Conservation (phyloP, 2,888 invertebrate species). For the Desoria tigrina region DNA sequence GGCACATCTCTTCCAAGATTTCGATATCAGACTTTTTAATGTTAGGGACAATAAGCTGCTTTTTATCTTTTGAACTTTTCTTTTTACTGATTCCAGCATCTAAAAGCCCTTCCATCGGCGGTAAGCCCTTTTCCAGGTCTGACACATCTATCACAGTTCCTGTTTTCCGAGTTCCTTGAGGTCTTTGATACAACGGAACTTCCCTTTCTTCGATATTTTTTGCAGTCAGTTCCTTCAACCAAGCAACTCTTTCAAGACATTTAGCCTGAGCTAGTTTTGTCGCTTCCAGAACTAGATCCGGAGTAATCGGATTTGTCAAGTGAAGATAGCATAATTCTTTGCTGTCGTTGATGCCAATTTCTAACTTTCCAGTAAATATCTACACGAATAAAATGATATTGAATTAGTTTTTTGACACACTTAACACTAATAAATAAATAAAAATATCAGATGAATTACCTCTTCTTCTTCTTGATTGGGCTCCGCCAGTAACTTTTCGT, state of each 20-base stretch:
- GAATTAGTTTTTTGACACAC: neutral
- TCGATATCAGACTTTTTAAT: constrained; percentile 17
- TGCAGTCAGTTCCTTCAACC: constrained; percentile 38
- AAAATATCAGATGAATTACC: no score
- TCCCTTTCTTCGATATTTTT: constrained; percentile 26
- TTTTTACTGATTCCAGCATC: no score
- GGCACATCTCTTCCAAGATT: constrained; percentile 23
- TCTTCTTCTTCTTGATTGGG: constrained; percentile 49
- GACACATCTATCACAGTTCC: constrained; percentile 22
- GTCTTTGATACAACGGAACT: constrained; percentile 27
- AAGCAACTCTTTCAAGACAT: constrained; percentile 42
- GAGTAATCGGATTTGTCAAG: constrained; percentile 43
- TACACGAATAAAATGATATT: constrained; percentile 14
- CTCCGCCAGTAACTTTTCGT: constrained; percentile 40
- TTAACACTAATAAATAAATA: neutral
- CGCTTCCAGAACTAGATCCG: constrained; percentile 40
- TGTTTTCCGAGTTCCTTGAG: constrained; percentile 19
- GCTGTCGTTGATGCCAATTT: constrained; percentile 49
- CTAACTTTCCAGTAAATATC: constrained; percentile 50
- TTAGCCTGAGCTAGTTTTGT: constrained; percentile 40
- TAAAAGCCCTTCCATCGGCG: neutral
- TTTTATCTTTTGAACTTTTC: constrained; percentile 12
- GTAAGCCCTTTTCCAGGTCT: constrained; percentile 13
- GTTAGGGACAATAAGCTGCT: constrained; percentile 7
- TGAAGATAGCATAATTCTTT: constrained; percentile 50